Conservation (phyloP, 1,140 invertebrate species). For the Yoshiicerus persimilis region DNA sequence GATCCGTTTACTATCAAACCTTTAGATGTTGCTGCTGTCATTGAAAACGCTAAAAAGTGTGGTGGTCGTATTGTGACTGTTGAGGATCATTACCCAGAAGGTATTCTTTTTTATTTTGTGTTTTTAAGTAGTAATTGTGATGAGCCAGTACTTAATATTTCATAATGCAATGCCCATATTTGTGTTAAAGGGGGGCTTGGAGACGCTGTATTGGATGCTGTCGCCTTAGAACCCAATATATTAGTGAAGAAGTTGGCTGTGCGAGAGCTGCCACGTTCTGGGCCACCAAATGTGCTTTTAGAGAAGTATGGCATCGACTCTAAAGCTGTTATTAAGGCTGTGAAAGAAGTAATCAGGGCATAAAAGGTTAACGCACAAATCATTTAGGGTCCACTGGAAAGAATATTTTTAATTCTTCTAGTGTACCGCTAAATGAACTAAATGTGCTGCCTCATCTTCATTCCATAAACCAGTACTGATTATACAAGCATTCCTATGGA, state of each 20-base stretch:
- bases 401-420: background rate
- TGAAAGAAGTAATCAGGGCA: constrained; percentile 60
- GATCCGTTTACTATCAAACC: constrained; percentile 97
- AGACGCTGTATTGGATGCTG: constrained; percentile 84
- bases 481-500: constrained; percentile 2
- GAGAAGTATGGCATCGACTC: constrained; percentile 87
- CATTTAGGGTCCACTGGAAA: background rate
- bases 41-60: constrained; percentile 74
- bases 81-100: constrained; percentile 96
- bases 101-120: constrained; percentile 54
- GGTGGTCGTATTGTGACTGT: constrained; percentile 86
- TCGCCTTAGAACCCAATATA: constrained; percentile 71
- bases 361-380: background rate
- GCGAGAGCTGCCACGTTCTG: constrained; percentile 84
- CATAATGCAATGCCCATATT: background rate
- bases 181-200: constrained; percentile 79
- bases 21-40: constrained; percentile 76
- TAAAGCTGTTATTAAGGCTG: constrained; percentile 73
- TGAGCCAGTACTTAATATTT: too few relatives aligned
- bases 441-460: background rate
- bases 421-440: background rate
- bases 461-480: background rate
- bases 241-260: constrained; percentile 85
- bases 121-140: background rate
- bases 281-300: constrained; percentile 78